phyloP scores from a whole-genome alignment of 2,888 invertebrate genomes.

The Dichetophora obliterata region DNA sequence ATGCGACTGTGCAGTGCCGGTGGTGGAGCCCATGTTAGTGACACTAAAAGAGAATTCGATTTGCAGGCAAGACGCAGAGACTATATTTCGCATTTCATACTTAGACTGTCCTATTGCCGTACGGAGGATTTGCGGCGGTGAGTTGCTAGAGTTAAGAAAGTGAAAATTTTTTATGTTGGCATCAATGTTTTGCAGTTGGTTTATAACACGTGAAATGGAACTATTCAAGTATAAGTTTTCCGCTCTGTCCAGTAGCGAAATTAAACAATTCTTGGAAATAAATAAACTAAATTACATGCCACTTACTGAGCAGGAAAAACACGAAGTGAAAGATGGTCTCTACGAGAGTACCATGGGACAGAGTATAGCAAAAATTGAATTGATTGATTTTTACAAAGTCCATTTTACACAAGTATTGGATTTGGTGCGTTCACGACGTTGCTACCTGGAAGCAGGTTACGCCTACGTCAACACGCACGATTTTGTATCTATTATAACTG shows the following conservation, averaged over 20 bases:
- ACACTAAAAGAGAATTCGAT: conserved; percentile 74
- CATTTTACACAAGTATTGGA: conserved; percentile 89
- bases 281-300: conserved; percentile 79
- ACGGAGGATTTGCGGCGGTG: conserved; percentile 82
- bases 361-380: conserved; percentile 74
- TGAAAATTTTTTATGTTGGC: background rate
- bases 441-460: conserved; percentile 83
- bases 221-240: conserved; percentile 85
- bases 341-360: conserved; percentile 74
- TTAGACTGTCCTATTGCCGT: conserved; percentile 91
- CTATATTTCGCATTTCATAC: conserved; percentile 92
- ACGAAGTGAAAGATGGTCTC: conserved; percentile 74
- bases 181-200: conserved; percentile 75
- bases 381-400: conserved; percentile 83
- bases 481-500: conserved; percentile 84
- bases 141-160: background rate
- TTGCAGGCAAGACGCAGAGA: conserved; percentile 81
- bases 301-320: conserved; percentile 78
- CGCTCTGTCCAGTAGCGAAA: conserved; percentile 73
- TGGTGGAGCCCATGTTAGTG: conserved; percentile 63
- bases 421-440: conserved; percentile 82
- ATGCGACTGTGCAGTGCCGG: conserved; percentile 72
- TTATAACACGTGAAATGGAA: conserved; percentile 88
- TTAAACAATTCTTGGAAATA: conserved; percentile 76
- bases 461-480: conserved; percentile 91